Conservation (phyloP, 2,888 invertebrate species). For the Blera fallax region DNA sequence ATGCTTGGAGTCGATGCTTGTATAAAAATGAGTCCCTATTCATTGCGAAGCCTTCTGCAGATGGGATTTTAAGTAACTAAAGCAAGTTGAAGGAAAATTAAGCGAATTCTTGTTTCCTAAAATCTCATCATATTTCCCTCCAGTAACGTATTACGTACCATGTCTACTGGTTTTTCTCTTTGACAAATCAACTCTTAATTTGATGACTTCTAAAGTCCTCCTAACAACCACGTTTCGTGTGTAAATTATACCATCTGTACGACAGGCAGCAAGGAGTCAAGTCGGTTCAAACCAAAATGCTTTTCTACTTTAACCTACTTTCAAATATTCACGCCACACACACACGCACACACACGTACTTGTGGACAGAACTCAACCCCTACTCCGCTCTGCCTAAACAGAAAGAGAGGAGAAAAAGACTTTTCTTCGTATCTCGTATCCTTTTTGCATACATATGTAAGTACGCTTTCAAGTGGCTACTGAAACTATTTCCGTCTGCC, state of each 20-base stretch:
- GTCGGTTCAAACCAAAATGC: constrained; percentile 12
- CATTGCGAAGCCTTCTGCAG: not conserved
- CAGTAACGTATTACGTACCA: not conserved
- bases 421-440: constrained; percentile 18
- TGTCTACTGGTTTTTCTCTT: not conserved
- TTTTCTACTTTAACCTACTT: constrained; percentile 57
- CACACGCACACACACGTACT: not conserved
- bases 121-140: not conserved
- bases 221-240: constrained; percentile 37
- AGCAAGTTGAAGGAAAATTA: not conserved
- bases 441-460: not conserved
- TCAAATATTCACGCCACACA: constrained; percentile 25
- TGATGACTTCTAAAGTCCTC: constrained; percentile 55
- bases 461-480: constrained; percentile 45
- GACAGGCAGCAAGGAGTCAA: constrained; percentile 28
- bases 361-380: not conserved
- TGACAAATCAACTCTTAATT: constrained; percentile 67
- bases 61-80: not conserved
- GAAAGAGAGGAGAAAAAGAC: not conserved
- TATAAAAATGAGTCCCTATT: not conserved
- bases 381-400: no score
- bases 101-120: not conserved
- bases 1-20: no score
- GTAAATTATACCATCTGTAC: constrained; percentile 53
- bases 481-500: constrained; percentile 57